Conservation (phyloP, 2,797 vertebrate species). For the Coreius guichenoti region DNA sequence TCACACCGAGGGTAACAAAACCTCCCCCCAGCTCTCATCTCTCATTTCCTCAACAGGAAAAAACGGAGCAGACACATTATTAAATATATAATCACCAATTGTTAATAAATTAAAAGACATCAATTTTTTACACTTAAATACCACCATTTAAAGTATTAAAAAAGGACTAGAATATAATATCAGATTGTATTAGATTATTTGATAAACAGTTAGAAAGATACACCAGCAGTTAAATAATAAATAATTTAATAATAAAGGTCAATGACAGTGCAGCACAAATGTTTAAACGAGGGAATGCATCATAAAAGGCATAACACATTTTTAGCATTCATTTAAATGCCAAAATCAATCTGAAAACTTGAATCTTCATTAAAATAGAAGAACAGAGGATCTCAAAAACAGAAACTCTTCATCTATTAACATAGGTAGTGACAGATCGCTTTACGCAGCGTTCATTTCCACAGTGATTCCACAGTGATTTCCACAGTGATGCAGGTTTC, state of each 20-base stretch:
- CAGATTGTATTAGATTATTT: not conserved
- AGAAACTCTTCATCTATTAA: not conserved
- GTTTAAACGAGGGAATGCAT: not conserved
- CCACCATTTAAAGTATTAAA: constrained; percentile 6
- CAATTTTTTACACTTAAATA: not conserved
- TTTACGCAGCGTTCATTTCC: not conserved
- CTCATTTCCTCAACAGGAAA: not conserved
- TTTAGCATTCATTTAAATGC: not conserved
- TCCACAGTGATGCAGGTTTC: constrained; percentile 8
- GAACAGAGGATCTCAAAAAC: not conserved
- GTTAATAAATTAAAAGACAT: not conserved
- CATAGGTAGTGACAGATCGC: not conserved
- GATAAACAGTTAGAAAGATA: not conserved
- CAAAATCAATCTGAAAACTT: not conserved
- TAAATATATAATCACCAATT: constrained; percentile 3
- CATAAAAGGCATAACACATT: not conserved
- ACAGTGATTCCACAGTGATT: constrained; percentile 3
- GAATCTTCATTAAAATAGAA: constrained; percentile 20
- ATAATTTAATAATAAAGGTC: not conserved
- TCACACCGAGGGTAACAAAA: constrained; percentile 18
- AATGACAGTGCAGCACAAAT: not conserved
- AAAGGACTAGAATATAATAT: not conserved
- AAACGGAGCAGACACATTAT: constrained; percentile 1
- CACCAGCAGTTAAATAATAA: not conserved
- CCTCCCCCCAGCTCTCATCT: constrained; percentile 14